Conservation (phyloP, 1,140 invertebrate genomes). For the Cotesia chilonis region DNA sequence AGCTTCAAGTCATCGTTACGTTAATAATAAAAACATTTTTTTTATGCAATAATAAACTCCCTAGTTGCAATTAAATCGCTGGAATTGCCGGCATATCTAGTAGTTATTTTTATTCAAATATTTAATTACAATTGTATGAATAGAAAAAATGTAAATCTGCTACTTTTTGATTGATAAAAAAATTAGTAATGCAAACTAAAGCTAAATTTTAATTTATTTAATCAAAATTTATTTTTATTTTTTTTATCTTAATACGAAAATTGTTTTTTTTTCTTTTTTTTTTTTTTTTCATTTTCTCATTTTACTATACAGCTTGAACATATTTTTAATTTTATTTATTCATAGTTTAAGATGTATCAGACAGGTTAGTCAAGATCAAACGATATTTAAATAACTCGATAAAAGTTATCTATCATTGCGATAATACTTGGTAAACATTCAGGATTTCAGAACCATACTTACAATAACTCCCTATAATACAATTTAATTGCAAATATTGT, state of each 20-base stretch:
- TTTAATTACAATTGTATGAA: conserved; percentile 15
- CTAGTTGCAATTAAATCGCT: conserved; percentile 16
- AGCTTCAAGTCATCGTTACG: background rate
- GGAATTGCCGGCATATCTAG: background rate
- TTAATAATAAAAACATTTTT: conserved; percentile 6
- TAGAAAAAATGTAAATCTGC: conserved; percentile 22
- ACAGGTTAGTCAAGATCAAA: background rate
- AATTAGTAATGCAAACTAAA: conserved; percentile 19
- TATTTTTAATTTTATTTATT: background rate
- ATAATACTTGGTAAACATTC: conserved; percentile 27
- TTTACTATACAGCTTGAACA: conserved; percentile 8
- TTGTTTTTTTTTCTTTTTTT: background rate
- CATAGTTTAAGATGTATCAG: background rate
- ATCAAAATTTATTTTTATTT: background rate
- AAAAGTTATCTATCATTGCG: background rate
- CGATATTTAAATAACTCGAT: too few species aligned
- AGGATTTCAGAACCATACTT: conserved; percentile 28
- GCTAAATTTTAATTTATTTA: background rate
- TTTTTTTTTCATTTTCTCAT: background rate
- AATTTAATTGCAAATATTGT: conserved; percentile 2
- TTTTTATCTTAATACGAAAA: background rate
- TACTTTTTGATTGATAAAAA: conserved; percentile 32
- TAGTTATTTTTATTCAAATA: background rate
- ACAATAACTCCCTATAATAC: conserved; percentile 29
- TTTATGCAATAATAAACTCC: background rate